phyloP scores from a whole-genome alignment of 2,797 vertebrate genomes.

The Protosalanx chinensis region DNA sequence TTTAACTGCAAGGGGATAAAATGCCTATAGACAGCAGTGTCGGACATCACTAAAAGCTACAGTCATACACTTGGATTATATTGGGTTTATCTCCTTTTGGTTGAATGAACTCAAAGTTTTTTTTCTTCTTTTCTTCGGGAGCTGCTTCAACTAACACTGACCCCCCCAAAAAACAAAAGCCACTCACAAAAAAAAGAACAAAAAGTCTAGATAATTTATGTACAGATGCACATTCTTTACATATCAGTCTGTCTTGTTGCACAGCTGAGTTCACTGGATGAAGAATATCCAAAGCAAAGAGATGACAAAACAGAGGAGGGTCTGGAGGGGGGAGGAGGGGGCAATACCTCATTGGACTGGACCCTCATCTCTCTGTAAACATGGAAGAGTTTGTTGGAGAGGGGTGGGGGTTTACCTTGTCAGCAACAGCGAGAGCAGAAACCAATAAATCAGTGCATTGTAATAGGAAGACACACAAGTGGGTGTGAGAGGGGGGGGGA shows the following conservation, averaged over 20 bases:
- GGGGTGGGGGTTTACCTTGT: conserved; percentile 59
- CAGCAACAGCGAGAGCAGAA: conserved; percentile 65
- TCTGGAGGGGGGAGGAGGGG: not conserved
- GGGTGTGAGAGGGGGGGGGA: not conserved
- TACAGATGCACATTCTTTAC: conserved; percentile 95
- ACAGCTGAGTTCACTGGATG: conserved; percentile 50
- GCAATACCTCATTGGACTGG: conserved; percentile 22
- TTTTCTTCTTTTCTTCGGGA: conserved; percentile 53
- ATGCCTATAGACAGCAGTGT: conserved; percentile 88
- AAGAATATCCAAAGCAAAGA: not conserved
- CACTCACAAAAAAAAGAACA: conserved; percentile 70
- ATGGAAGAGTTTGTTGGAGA: conserved; percentile 68
- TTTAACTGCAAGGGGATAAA: conserved; percentile 60
- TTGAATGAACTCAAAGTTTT: conserved; percentile 74
- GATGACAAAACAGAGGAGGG: conserved; percentile 28
- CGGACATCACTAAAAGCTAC: conserved; percentile 81
- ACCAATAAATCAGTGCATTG: conserved; percentile 83
- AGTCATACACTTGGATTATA: conserved; percentile 73
- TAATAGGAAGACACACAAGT: conserved; percentile 63
- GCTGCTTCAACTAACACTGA: conserved; percentile 85
- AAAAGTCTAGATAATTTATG: conserved; percentile 80
- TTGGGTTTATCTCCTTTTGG: conserved; percentile 66
- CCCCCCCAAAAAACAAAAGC: conserved; percentile 54
- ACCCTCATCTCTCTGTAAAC: conserved; percentile 76
- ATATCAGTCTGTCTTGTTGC: conserved; percentile 66